These are phyloP conservation scores for Anoplius nigerrimus DNA, from an alignment of 2,888 invertebrate genomes.

Conservation along the genomic window DNA sequence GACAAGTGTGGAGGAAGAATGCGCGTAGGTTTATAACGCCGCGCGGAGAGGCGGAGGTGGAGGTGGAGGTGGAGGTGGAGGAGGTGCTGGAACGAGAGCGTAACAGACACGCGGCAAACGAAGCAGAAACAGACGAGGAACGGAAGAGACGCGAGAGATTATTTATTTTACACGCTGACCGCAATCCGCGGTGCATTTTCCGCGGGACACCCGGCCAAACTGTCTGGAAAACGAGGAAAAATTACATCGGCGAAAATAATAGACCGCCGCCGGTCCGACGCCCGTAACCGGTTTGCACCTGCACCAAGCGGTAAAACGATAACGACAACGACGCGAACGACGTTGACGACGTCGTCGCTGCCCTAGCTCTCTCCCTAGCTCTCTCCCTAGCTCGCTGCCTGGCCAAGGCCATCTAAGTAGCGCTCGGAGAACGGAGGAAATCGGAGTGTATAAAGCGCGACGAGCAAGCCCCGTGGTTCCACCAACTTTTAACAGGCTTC, in stretches of 20 bases:
- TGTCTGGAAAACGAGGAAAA: slow-evolving; percentile 72
- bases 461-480: slow-evolving; percentile 21
- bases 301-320: slow-evolving; percentile 19
- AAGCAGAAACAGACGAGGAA: slow-evolving; percentile 52
- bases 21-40: neutral
- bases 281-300: slow-evolving; percentile 32
- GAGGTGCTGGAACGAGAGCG: slow-evolving; percentile 46
- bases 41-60: slow-evolving; percentile 15
- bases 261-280: slow-evolving; percentile 32
- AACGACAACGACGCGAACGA: slow-evolving; percentile 20
- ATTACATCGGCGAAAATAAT: slow-evolving; percentile 65
- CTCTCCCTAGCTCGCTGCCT: no score
- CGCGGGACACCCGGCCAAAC: slow-evolving; percentile 60
- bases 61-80: no score
- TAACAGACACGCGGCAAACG: slow-evolving; percentile 42
- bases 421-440: slow-evolving; percentile 20
- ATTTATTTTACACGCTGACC: slow-evolving; percentile 66
- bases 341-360: neutral
- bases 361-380: neutral
- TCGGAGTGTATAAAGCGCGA: slow-evolving; percentile 30
- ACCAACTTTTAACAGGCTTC: slow-evolving; percentile 18
- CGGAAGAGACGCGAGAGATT: slow-evolving; percentile 59
- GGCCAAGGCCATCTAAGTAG: slow-evolving; percentile 19
- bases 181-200: slow-evolving; percentile 65
- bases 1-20: slow-evolving; percentile 1